Percentiles rank a stretch among this genome's conserved stretches.
Evolutionary conservation across 2,888 invertebrate genomes (phyloP).

Genomic region (Mythimna lalbum): DNA sequence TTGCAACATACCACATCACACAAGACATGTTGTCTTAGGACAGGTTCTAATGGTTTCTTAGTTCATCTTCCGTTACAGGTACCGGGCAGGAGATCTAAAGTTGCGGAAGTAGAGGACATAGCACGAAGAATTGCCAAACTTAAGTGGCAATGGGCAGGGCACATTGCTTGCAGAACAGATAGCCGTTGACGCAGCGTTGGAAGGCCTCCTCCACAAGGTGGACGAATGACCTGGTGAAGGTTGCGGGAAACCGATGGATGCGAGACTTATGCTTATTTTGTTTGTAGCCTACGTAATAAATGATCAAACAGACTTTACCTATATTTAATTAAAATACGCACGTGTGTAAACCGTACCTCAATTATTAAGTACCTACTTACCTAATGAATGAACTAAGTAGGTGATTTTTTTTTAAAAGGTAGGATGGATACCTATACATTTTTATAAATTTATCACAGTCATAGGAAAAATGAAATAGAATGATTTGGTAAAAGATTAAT

Average conservation of each 20-base stretch:
- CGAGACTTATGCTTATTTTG: too few species aligned
- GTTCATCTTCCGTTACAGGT: not conserved
- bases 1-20: not conserved
- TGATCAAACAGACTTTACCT: not conserved
- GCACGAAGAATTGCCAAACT: too few species aligned
- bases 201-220: too few species aligned
- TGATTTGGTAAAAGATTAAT: constrained; percentile 11
- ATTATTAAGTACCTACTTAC: not conserved
- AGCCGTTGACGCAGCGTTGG: too few species aligned
- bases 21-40: not conserved
- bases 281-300: not conserved
- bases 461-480: not conserved
- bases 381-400: not conserved
- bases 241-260: too few species aligned
- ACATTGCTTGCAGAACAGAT: too few species aligned
- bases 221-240: too few species aligned
- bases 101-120: too few species aligned
- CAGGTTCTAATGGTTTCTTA: not conserved
- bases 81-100: too few species aligned
- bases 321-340: constrained; percentile 10
- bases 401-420: not conserved
- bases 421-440: not conserved
- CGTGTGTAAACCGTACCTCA: constrained; percentile 7
- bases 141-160: too few species aligned
- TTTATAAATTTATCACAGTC: not conserved